These are phyloP conservation scores for Brotula barbata DNA, from an alignment of 2,797 vertebrate species.

Conservation along the genomic window DNA sequence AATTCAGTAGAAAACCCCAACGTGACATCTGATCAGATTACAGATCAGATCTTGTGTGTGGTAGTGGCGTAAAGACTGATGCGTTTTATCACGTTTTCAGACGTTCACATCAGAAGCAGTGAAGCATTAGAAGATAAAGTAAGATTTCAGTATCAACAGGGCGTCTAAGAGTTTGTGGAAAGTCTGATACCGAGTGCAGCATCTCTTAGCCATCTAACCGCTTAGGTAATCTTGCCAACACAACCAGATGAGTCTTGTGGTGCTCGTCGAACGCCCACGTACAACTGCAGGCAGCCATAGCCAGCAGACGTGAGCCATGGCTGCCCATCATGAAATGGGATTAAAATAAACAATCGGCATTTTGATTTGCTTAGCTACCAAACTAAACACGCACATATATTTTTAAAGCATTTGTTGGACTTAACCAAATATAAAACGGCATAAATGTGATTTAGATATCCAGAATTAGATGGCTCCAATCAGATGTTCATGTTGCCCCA, in stretches of 20 bases:
- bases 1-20: too few relatives aligned
- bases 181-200: constrained; percentile 11
- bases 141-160: constrained; percentile 13
- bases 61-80: constrained; percentile 64
- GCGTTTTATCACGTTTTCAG: constrained; percentile 77
- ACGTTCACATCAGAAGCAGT: constrained; percentile 32
- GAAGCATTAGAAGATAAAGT: constrained; percentile 14
- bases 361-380: too few relatives aligned
- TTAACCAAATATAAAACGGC: background rate
- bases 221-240: background rate
- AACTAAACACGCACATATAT: too few relatives aligned
- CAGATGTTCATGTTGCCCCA: background rate
- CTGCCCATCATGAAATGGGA: background rate
- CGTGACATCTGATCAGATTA: too few relatives aligned
- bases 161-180: constrained; percentile 12
- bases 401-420: background rate
- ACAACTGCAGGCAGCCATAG: background rate
- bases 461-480: background rate
- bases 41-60: constrained; percentile 58
- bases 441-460: background rate
- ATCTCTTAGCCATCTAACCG: background rate
- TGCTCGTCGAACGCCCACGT: background rate
- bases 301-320: background rate
- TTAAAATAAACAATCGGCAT: background rate
- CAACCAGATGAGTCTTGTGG: background rate